Evolutionary conservation across 2,113 vertebrate species (phyloP).

Genomic region (Polyodon spathula): DNA sequence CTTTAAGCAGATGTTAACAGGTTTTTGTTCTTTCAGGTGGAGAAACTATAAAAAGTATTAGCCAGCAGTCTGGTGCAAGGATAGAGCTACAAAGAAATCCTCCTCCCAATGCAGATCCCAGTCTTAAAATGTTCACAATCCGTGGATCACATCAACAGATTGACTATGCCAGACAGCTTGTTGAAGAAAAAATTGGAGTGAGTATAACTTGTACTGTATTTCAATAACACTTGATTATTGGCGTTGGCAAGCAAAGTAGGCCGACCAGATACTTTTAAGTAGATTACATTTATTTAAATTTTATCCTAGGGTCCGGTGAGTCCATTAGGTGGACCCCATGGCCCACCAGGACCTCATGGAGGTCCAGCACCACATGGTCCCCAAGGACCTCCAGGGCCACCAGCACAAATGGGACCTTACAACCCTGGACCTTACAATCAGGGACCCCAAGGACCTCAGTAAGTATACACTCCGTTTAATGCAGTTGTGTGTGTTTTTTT

Average conservation of each 20-base stretch:
- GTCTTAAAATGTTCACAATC: conserved; percentile 93
- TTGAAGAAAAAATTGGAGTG: conserved; percentile 97
- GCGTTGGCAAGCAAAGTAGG: neutral
- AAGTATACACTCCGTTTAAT: conserved; percentile 41
- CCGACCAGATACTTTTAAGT: neutral
- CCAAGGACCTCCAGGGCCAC: conserved; percentile 83
- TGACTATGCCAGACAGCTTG: conserved; percentile 90
- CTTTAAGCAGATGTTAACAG: too few species aligned
- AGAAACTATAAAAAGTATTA: conserved; percentile 96
- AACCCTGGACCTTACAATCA: conserved; percentile 93
- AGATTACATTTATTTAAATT: neutral
- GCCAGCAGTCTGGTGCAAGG: conserved; percentile 91
- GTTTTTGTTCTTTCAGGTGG: conserved; percentile 61
- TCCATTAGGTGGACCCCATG: conserved; percentile 86
- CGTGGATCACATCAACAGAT: conserved; percentile 92
- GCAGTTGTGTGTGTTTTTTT: neutral
- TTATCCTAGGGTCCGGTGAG: conserved; percentile 79
- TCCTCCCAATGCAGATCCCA: conserved; percentile 90
- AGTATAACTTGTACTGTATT: conserved; percentile 28
- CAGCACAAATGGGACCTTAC: conserved; percentile 92
- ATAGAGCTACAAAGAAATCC: conserved; percentile 94
- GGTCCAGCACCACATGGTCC: conserved; percentile 80
- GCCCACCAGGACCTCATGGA: conserved; percentile 90
- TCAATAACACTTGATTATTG: neutral
- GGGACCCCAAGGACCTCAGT: conserved; percentile 94